Percentiles rank a stretch among this genome's conserved stretches.
Conservation (phyloP, 2,113 vertebrate species). For the Oryzias curvinotus region DNA sequence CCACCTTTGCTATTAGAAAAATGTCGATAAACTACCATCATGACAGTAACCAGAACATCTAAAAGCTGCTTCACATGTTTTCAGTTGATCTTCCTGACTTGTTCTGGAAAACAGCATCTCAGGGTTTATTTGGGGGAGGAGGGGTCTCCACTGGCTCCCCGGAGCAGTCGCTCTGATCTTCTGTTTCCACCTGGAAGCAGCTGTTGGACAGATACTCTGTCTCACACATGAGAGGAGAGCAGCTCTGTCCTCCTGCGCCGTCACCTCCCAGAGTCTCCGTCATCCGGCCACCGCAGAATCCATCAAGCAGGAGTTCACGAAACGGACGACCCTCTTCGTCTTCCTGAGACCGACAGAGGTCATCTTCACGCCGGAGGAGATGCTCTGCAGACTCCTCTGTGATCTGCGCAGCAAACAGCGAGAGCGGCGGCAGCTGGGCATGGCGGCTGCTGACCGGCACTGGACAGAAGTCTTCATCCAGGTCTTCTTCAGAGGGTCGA, state of each 20-base stretch:
- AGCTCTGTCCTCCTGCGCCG: not conserved
- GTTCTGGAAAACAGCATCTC: no score
- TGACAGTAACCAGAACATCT: no score
- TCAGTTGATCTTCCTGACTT: not conserved
- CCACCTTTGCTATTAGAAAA: no score
- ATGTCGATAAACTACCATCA: no score
- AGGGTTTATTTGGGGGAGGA: no score
- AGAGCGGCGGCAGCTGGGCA: not conserved
- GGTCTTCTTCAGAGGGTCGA: not conserved
- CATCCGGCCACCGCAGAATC: not conserved
- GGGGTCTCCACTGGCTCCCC: no score
- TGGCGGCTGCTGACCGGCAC: not conserved
- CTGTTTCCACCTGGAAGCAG: not conserved
- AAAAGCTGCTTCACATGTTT: no score
- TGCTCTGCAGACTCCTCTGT: not conserved
- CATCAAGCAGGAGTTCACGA: not conserved
- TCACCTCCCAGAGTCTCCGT: not conserved
- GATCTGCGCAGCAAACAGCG: not conserved
- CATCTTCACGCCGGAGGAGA: not conserved
- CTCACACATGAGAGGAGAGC: conserved; percentile 9
- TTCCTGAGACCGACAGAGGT: not conserved
- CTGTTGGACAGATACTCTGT: conserved; percentile 11
- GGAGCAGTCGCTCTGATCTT: not conserved
- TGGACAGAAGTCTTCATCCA: conserved; percentile 2
- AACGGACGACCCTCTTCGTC: not conserved